Conservation (phyloP, 2,888 invertebrate species). For the Stenotaenia linearis region DNA sequence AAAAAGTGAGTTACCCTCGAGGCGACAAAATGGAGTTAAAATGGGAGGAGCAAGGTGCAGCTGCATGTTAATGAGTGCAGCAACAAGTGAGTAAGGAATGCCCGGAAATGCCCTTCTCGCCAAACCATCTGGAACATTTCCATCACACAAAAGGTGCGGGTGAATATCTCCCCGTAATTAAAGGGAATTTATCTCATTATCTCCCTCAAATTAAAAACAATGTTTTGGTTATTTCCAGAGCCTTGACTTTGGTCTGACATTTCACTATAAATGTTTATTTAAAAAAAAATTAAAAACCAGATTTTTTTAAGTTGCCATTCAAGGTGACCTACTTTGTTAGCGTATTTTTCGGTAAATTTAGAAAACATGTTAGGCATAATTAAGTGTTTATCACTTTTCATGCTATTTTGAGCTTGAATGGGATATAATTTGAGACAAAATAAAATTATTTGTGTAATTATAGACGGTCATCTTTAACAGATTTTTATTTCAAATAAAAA, state of each 20-base stretch:
- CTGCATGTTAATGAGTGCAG: constrained; percentile 9
- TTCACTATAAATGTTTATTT: too few species aligned
- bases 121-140: constrained; percentile 5
- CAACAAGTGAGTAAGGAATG: constrained; percentile 9
- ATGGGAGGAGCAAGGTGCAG: not conserved
- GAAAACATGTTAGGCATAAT: not conserved
- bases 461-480: too few species aligned
- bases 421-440: too few species aligned
- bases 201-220: not conserved
- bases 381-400: too few species aligned
- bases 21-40: constrained; percentile 13
- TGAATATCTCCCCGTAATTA: not conserved
- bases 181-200: too few species aligned
- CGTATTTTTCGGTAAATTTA: not conserved
- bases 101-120: constrained; percentile 2
- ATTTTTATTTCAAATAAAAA: not conserved
- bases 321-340: not conserved
- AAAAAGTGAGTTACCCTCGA: not conserved
- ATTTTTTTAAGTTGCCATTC: not conserved
- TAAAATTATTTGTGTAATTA: too few species aligned
- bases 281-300: not conserved
- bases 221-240: not conserved
- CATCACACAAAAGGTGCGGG: not conserved
- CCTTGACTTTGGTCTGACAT: not conserved
- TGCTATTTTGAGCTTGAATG: too few species aligned